These are phyloP conservation scores for Portunus trituberculatus DNA, from an alignment of 1,140 invertebrate species.

Conservation along the genomic window DNA sequence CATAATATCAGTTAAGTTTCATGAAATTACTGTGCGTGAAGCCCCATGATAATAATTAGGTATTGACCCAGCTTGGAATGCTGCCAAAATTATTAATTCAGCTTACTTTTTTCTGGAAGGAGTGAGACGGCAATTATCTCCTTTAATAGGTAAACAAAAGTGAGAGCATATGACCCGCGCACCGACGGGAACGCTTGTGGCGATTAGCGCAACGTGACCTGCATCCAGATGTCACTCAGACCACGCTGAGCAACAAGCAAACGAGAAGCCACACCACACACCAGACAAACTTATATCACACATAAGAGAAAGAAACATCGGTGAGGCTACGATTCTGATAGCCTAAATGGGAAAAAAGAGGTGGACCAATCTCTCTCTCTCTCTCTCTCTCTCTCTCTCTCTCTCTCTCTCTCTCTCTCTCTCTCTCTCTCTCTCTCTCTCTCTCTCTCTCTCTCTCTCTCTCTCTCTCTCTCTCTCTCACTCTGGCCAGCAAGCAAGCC, in stretches of 20 bases:
- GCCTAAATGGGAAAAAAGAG: too few relatives aligned
- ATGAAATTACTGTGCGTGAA: constrained; percentile 13
- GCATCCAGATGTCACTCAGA: too few relatives aligned
- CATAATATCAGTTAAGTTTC: constrained; percentile 36
- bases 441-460: background rate
- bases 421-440: background rate
- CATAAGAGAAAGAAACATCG: too few relatives aligned
- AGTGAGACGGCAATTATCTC: background rate
- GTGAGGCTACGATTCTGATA: too few relatives aligned
- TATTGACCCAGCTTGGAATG: constrained; percentile 1
- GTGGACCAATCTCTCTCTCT: background rate
- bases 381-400: constrained; percentile 20
- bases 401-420: constrained; percentile 20
- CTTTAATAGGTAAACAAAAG: constrained; percentile 36
- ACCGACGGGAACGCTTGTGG: background rate
- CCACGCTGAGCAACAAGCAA: too few relatives aligned
- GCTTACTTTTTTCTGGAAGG: background rate
- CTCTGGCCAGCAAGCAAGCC: background rate
- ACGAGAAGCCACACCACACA: too few relatives aligned
- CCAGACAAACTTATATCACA: too few relatives aligned
- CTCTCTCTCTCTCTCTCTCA: background rate
- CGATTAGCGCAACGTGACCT: too few relatives aligned
- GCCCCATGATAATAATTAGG: constrained; percentile 32
- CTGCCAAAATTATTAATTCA: background rate
- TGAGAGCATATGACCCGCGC: background rate